A percentile compares a stretch with the other conserved stretches of the same genome.
Evolutionary conservation across 1,140 invertebrate species (phyloP).

Genomic region (Physella acuta): DNA sequence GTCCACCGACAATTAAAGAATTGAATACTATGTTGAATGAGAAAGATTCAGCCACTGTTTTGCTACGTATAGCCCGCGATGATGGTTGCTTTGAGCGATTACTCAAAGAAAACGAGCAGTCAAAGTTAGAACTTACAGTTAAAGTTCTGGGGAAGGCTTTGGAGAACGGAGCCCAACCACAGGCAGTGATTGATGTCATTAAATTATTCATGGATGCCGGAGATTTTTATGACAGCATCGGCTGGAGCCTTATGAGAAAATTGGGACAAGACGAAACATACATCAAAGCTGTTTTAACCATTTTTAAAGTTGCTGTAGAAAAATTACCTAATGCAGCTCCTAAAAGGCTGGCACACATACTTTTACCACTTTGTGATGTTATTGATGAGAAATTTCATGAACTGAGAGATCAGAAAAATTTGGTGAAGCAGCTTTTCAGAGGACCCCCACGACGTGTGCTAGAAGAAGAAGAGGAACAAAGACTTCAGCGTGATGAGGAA

Average conservation of each 20-base stretch:
- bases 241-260: neutral
- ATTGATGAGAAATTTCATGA: neutral
- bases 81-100: conserved; percentile 10
- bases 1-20: neutral
- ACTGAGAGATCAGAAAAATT: neutral
- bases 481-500: neutral
- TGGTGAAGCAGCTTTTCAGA: neutral
- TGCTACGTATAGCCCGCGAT: neutral
- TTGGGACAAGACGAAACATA: neutral
- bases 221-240: conserved; percentile 1
- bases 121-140: neutral
- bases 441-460: neutral
- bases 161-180: neutral
- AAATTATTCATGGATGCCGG: neutral
- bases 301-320: neutral
- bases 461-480: neutral
- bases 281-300: neutral
- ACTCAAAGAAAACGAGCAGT: neutral
- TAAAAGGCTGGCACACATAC: neutral
- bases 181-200: conserved; percentile 11
- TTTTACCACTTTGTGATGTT: neutral
- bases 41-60: neutral
- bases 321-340: conserved; percentile 1
- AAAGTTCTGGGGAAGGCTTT: conserved; percentile 11
- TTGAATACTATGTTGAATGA: neutral